Evolutionary conservation across 2,113 vertebrate species (phyloP).

Genomic region (Apteryx mantelli): DNA sequence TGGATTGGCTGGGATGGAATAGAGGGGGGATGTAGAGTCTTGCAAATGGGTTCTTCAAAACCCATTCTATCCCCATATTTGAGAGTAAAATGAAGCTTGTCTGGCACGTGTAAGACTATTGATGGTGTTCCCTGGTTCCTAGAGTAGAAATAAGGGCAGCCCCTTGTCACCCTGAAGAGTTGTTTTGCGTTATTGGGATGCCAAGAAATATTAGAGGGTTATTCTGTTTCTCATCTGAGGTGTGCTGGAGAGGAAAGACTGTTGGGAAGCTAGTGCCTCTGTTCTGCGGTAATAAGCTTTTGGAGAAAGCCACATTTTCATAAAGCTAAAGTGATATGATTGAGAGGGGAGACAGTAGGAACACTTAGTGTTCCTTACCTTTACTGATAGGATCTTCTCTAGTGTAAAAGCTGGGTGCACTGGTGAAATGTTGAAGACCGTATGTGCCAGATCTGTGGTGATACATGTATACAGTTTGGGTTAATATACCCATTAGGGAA

Average conservation of each 20-base stretch:
- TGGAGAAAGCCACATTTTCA: background rate
- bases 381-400: background rate
- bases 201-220: background rate
- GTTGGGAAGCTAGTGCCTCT: background rate
- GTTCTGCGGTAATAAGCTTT: background rate
- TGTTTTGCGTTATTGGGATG: background rate
- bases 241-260: background rate
- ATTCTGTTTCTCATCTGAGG: background rate
- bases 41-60: background rate
- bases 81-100: background rate
- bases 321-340: accelerated
- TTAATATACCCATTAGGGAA: background rate
- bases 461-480: background rate
- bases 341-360: background rate
- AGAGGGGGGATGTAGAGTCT: background rate
- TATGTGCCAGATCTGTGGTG: accelerated
- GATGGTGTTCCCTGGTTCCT: background rate
- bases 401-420: background rate
- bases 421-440: background rate
- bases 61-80: background rate
- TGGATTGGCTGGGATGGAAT: background rate
- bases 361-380: background rate
- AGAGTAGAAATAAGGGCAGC: background rate
- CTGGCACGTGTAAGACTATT: background rate
- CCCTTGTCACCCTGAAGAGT: background rate